These are phyloP conservation scores for Penaeus indicus DNA, from an alignment of 1,140 invertebrate genomes.

Conservation along the genomic window DNA sequence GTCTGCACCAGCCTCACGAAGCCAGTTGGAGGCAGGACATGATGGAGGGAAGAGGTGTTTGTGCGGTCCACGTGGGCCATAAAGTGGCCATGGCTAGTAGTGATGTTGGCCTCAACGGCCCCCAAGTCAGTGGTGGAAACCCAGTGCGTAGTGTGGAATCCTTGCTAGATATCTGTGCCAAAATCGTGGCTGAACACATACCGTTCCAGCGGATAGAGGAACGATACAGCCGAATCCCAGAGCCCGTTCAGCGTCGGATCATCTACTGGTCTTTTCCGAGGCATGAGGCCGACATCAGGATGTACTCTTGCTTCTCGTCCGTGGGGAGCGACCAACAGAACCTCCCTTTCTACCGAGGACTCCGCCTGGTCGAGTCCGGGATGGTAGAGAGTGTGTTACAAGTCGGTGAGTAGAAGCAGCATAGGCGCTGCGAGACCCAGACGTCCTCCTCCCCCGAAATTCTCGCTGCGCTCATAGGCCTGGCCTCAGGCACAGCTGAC, in stretches of 20 bases:
- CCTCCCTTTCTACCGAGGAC: slow-evolving; percentile 86
- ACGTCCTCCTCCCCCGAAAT: neutral
- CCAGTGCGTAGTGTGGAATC: slow-evolving; percentile 71
- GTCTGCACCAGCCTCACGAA: slow-evolving; percentile 47
- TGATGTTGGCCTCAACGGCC: slow-evolving; percentile 69
- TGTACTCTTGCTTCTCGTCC: slow-evolving; percentile 85
- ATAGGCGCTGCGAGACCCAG: neutral
- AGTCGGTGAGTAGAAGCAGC: slow-evolving; percentile 81
- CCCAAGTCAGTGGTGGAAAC: slow-evolving; percentile 65
- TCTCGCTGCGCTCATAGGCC: no score
- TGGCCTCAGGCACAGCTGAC: no score
- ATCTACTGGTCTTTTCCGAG: slow-evolving; percentile 91
- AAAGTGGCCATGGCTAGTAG: slow-evolving; percentile 71
- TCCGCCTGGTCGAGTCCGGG: slow-evolving; percentile 83
- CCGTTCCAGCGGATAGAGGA: slow-evolving; percentile 90
- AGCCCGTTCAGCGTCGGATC: slow-evolving; percentile 87
- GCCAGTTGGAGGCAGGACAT: slow-evolving; percentile 57
- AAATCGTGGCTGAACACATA: slow-evolving; percentile 85
- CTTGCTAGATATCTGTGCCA: slow-evolving; percentile 85
- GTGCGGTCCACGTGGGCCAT: slow-evolving; percentile 69
- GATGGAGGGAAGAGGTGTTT: slow-evolving; percentile 67
- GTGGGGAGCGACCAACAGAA: slow-evolving; percentile 78
- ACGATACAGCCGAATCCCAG: slow-evolving; percentile 86
- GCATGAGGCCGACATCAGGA: slow-evolving; percentile 88
- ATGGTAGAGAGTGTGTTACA: slow-evolving; percentile 87